Conservation (phyloP, 1,140 invertebrate species). For the Cyclargus thomasi region DNA sequence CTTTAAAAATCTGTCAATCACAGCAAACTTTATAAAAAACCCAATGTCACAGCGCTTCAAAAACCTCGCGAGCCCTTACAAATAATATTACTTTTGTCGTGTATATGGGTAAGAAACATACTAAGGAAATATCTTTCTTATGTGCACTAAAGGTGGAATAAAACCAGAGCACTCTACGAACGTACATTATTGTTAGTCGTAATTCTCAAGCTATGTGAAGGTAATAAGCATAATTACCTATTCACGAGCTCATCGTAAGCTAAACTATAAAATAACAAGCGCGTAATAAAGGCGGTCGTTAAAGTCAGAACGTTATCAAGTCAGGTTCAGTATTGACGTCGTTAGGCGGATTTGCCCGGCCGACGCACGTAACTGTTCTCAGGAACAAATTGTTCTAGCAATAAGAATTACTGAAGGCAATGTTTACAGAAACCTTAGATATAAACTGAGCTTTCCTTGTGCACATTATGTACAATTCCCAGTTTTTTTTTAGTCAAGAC, state of each 20-base stretch:
- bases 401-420: neutral
- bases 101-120: no score
- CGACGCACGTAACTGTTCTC: constrained; percentile 5
- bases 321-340: neutral
- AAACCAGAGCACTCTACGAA: no score
- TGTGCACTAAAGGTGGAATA: no score
- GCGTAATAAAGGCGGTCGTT: neutral
- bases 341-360: constrained; percentile 3
- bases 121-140: no score
- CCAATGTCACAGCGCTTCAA: no score
- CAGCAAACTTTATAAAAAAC: no score
- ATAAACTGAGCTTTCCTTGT: no score
- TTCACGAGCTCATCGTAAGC: neutral
- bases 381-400: constrained; percentile 5
- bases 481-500: no score
- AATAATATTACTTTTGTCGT: no score
- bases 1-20: no score
- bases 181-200: neutral
- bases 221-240: neutral
- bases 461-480: no score
- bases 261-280: neutral
- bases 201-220: neutral
- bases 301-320: neutral
- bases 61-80: no score
- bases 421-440: neutral